These are phyloP conservation scores for Odocoileus virginianus DNA, from an alignment of 2,113 vertebrate species.

Conservation along the genomic window DNA sequence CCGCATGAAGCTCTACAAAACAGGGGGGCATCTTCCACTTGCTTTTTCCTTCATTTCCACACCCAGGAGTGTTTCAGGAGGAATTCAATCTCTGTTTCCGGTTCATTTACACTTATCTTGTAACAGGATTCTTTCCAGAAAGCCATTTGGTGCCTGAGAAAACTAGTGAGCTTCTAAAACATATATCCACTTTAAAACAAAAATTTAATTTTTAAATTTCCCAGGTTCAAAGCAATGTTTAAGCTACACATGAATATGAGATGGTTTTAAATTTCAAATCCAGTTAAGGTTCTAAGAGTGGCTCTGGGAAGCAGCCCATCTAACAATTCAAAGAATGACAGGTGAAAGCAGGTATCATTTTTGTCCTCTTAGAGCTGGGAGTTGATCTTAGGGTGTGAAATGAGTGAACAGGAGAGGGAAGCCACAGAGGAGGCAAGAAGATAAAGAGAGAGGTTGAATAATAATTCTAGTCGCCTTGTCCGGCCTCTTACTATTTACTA, in stretches of 20 bases:
- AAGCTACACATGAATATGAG: background rate
- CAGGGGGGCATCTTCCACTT: background rate
- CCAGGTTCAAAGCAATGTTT: slow-evolving; percentile 8
- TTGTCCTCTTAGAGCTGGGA: background rate
- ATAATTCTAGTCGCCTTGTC: background rate
- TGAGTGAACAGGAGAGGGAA: background rate
- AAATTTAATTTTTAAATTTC: background rate
- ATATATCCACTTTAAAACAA: background rate
- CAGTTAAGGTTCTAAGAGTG: background rate
- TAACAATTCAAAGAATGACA: background rate
- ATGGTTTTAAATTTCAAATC: slow-evolving; percentile 10
- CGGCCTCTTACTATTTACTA: background rate
- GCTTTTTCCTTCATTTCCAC: slow-evolving; percentile 19
- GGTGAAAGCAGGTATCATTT: background rate
- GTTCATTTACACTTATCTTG: slow-evolving; percentile 51
- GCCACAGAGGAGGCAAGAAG: background rate
- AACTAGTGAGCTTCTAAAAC: slow-evolving; percentile 18
- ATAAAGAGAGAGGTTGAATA: background rate
- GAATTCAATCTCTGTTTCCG: slow-evolving; percentile 44
- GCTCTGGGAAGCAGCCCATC: background rate
- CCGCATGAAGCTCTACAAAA: background rate
- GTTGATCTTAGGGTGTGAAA: background rate
- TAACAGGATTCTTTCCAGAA: slow-evolving; percentile 41
- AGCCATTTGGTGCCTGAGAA: slow-evolving; percentile 2
- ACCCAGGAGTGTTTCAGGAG: slow-evolving; percentile 1